These are phyloP conservation scores for Sminthurinus signatus DNA, from an alignment of 1,140 invertebrate genomes.

Conservation along the genomic window DNA sequence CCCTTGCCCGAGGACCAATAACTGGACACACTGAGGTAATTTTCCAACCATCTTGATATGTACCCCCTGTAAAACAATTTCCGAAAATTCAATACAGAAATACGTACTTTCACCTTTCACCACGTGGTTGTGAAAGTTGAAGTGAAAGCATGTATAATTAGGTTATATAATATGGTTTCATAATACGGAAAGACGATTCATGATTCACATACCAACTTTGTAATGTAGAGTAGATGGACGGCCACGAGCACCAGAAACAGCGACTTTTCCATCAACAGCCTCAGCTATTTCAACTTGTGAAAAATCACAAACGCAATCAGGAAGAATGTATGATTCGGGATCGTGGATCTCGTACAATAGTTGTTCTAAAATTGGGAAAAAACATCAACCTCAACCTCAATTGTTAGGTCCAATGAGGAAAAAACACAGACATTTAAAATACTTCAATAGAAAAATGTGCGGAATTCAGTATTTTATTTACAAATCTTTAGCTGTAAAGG, in stretches of 20 bases:
- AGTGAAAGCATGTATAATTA: too few relatives aligned
- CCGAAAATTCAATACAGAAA: slow-evolving; percentile 1
- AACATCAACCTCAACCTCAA: too few relatives aligned
- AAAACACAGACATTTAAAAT: not conserved
- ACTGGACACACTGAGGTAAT: slow-evolving; percentile 49
- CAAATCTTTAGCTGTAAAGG: too few relatives aligned
- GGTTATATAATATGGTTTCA: too few relatives aligned
- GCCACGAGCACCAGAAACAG: slow-evolving; percentile 49
- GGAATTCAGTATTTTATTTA: too few relatives aligned
- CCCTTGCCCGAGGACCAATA: slow-evolving; percentile 47
- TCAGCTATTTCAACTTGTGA: slow-evolving; percentile 47
- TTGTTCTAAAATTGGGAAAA: too few relatives aligned
- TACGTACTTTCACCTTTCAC: not conserved
- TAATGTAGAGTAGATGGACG: slow-evolving; percentile 48
- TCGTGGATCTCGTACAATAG: slow-evolving; percentile 53
- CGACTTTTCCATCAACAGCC: slow-evolving; percentile 45
- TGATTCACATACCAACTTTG: slow-evolving; percentile 46
- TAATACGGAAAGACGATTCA: too few relatives aligned
- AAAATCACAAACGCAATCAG: slow-evolving; percentile 54
- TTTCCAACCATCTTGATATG: slow-evolving; percentile 49
- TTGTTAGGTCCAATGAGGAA: slow-evolving; percentile 44
- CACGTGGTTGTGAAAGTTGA: too few relatives aligned
- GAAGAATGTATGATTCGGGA: slow-evolving; percentile 49
- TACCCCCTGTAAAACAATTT: slow-evolving; percentile 44
- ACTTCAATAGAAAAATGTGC: too few relatives aligned